Base-by-base conservation (phyloP, 2,797 vertebrate species). In the Natrix natrix region DNA sequence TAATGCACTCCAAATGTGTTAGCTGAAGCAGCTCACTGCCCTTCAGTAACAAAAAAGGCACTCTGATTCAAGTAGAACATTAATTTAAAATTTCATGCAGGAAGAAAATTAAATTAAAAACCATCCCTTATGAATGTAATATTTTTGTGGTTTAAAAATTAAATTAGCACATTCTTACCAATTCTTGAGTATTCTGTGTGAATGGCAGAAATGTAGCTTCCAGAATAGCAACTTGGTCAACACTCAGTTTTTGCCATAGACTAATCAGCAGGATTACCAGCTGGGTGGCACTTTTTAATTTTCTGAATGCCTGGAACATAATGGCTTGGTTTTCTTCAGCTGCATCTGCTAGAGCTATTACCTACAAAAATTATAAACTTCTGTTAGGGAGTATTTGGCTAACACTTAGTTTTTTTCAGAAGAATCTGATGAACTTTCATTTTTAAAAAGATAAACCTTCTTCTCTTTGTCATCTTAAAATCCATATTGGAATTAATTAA, bases 301-400 rank as follows among this genome's bases (percentile, higher is more conserved):
- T 98, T 54, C 97, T 97, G 61, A 98, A 99, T 0, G 98, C 98
- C 96, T 98, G 98, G 93, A 98, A 98, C 97, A 99, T 95, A 91
- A 91, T 97, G 6, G 96, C 96, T 94, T 98, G 97, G 96, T 98
- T 99, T 96, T 99, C 98, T 96, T 99, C 98, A 6, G 98, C 97
- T 0, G 98, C 98, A 91, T 99, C 99, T 37, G 98, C 99, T 96
- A 99, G 97, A 93, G 98, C 97, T 66, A 99, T 98, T 96, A 99
- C 98, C 99, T 99, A 97, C 22, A 95, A 96, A 94, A 96, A 97
- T 94, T 26, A 96, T 92, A 96, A 94, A 95, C 69, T 43, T 94
- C 22, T 66, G 96, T 97, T 95, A 97, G 95, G 91, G 92, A 95
- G 92, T 91, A 55, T 92, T 94, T 96, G 95, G 94, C 95, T 93